Conservation (phyloP, 1,140 invertebrate genomes). For the Drosophila sturtevanti region DNA sequence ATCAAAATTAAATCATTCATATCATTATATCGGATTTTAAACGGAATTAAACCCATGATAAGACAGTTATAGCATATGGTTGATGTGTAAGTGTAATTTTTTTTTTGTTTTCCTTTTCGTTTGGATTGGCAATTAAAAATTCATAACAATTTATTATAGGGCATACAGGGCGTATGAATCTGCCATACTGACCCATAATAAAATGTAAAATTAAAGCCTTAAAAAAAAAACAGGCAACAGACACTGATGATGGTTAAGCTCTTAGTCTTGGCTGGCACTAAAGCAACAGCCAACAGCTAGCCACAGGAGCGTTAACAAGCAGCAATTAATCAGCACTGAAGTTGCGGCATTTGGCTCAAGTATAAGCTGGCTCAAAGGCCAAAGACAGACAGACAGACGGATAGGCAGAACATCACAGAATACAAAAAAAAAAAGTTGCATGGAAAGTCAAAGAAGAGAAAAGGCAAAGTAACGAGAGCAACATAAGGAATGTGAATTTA, state of each 20-base stretch:
- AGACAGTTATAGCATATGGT: no score
- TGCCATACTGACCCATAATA: background rate
- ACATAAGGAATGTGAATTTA: background rate
- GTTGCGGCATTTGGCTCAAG: constrained; percentile 23
- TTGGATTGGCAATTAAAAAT: background rate
- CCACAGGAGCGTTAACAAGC: constrained; percentile 42
- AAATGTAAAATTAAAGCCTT: background rate
- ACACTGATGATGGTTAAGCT: constrained; percentile 4
- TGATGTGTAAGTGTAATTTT: no score
- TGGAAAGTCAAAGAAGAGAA: background rate
- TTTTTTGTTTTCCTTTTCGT: no score
- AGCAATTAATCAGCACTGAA: constrained; percentile 56
- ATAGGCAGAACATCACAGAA: background rate
- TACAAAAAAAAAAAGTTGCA: background rate
- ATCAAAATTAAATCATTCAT: no score
- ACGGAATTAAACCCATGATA: no score
- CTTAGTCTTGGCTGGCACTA: constrained; percentile 1
- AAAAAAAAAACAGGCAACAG: background rate
- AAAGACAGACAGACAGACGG: background rate
- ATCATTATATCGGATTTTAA: no score
- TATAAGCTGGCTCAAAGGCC: constrained; percentile 7
- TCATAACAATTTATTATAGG: background rate
- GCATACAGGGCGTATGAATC: background rate
- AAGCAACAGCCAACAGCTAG: constrained; percentile 22
- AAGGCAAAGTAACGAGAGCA: background rate